Evolutionary conservation across 2,113 vertebrate genomes (phyloP), one percentile per base, ranked within the genome.

Genomic region (Progne subis): DNA sequence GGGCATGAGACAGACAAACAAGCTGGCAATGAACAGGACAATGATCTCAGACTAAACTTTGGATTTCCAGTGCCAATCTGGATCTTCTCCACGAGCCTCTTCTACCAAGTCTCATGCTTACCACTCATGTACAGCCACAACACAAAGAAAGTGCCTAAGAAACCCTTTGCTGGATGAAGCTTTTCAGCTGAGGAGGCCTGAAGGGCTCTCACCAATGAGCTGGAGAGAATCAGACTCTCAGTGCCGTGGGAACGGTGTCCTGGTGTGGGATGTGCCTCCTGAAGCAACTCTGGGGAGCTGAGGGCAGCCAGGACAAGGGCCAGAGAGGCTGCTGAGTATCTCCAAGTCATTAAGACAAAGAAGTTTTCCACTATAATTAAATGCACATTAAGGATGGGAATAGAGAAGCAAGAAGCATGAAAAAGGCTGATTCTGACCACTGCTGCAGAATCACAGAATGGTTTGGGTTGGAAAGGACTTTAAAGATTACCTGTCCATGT

Each of bases 311-410:
- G 41, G 12, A 3, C 1, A 37, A 43, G 49, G 55, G 39, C 31
- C 70, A 46, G 46, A 18, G 31, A 23, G 20, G 15, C 4, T n/a
- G 25, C 5, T 12, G 57, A 5, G 5, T 3, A 20, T 34, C 82
- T 93, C 55, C 12, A 39, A 61, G 29, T 20, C 29, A 15, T n/a
- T 59, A 32, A 50, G 39, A 32, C 4, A 25, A 34, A 16, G 3
- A 8, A 39, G 17, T 61, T 79, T 50, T 57, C 44, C 41, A 60
- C 32, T 64, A 8, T 17, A 25, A 56, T 41, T 14, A 88, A 94
- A 68, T 5, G 29, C 13, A 43, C 0, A 0, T 20, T n/a, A 72
- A 23, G 37, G 37, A 29, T n/a, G 26, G 52, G 57, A 50, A 60
- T 1, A 79, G 50, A 49, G 69, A 60, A 84, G 47, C 14, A 44